A percentile compares a stretch with the other conserved stretches of the same genome.
Evolutionary conservation across 2,113 vertebrate genomes (phyloP).

Genomic region (Craseonycteris thonglongyai): DNA sequence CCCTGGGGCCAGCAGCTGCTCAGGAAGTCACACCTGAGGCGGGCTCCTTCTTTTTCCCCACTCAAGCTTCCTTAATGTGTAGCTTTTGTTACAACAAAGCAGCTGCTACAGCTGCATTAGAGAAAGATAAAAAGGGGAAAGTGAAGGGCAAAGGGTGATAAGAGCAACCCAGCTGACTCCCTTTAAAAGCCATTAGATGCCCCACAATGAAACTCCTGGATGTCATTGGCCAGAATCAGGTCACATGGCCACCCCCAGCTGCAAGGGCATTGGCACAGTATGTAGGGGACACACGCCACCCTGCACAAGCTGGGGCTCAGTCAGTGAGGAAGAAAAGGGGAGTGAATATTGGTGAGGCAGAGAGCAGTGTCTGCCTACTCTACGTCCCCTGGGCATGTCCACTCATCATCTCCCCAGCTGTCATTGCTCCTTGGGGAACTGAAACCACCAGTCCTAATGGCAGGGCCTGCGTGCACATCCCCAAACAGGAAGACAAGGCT

Average conservation of each 20-base stretch:
- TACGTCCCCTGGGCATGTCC: background rate
- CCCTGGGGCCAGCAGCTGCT: background rate
- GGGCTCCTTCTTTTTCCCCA: background rate
- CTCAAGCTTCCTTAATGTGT: background rate
- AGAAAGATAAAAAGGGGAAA: background rate
- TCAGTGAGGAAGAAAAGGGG: background rate
- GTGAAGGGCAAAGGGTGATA: background rate
- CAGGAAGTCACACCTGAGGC: background rate
- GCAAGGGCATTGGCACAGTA: background rate
- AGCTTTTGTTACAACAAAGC: background rate
- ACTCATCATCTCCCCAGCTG: background rate
- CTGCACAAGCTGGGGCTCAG: background rate
- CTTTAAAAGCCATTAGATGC: background rate
- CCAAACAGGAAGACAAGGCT: background rate
- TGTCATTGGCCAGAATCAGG: background rate
- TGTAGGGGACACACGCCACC: background rate
- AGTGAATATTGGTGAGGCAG: background rate
- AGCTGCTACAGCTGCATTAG: background rate
- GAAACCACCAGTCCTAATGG: background rate
- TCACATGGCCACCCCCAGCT: background rate
- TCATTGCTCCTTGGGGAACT: background rate
- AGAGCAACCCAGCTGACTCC: background rate
- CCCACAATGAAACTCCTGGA: background rate
- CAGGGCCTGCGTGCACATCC: background rate
- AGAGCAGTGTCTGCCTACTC: background rate